Evolutionary conservation across 2,113 vertebrate genomes (phyloP), one percentile per base, ranked within the genome.

Genomic region (Reinhardtius hippoglossoides): DNA sequence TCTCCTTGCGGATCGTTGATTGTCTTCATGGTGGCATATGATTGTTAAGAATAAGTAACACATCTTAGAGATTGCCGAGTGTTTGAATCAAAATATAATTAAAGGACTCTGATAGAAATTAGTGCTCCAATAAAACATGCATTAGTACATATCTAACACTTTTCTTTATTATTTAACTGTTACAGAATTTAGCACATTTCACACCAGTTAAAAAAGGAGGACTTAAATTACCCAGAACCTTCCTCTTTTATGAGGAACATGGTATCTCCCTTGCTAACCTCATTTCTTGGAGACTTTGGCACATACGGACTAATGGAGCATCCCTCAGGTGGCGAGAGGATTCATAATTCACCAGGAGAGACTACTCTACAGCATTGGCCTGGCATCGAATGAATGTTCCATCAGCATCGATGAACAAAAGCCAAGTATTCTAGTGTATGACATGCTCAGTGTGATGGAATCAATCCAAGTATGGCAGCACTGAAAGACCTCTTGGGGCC

Each of bases 391-490:
- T 66, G 12, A 20, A 76, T 65, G 35, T 80, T 76, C 26, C 15
- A 35, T 58, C 18, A 62, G 23, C 37, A 14, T 44, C 58, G 54
- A 67, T 66, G 64, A 74, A 57, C 56, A 24, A 3, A 50, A 68
- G 61, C 66, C 66, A 48, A 65, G 54, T 26, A 3, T 20, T 9
- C 27, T 20, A 37, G 20, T 18, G 24, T 16, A 3, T 13, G 57
- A 60, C 63, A 50, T 56, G 26, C 58, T 23, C 37, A 35, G 9
- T 26, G 54, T 55, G 60, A 59, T 52, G 60, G 52, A 68, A 24
- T 48, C 59, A 55, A 24, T 65, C 72, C 76, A 80, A 80, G 21
- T 58, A 26, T 54, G 48, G 65, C 74, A 82, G 70, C 44, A 61
- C 4, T 58, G 26, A 58, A n/a, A 24, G 50, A 3, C 40, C 44